Evolutionary conservation across 2,797 vertebrate genomes (phyloP).

Genomic region (Bovichtus diacanthus): DNA sequence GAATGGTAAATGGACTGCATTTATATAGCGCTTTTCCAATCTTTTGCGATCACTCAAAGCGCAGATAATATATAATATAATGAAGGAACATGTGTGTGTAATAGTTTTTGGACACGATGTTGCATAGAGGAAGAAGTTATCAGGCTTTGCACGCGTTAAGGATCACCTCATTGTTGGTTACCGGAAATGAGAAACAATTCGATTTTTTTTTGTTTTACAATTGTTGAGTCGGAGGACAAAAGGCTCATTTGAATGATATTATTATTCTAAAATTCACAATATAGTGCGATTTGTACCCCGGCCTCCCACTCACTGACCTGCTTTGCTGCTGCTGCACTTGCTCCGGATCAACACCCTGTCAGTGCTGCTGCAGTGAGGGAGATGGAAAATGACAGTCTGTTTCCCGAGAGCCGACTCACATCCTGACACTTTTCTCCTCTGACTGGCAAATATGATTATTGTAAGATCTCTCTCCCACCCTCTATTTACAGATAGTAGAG

Average conservation of each 20-base stretch:
- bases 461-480: slow-evolving; percentile 57
- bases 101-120: neutral
- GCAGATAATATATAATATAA: too few relatives aligned
- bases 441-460: slow-evolving; percentile 74
- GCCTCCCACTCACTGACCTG: slow-evolving; percentile 44
- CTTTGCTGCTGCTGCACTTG: slow-evolving; percentile 44
- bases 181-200: neutral
- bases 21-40: too few relatives aligned
- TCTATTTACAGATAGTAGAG: slow-evolving; percentile 60
- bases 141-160: neutral
- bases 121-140: neutral
- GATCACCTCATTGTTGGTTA: neutral
- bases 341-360: slow-evolving; percentile 64
- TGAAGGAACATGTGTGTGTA: neutral
- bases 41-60: too few relatives aligned
- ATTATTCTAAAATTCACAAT: slow-evolving; percentile 12
- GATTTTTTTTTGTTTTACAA: neutral
- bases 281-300: slow-evolving; percentile 25
- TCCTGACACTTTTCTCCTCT: slow-evolving; percentile 67
- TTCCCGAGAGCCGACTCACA: slow-evolving; percentile 61
- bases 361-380: slow-evolving; percentile 54
- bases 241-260: slow-evolving; percentile 24
- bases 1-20: too few relatives aligned
- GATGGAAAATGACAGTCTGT: slow-evolving; percentile 67
- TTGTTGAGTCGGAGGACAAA: neutral